Conservation (phyloP, 2,888 invertebrate genomes). For the Amblyjoppa proteus region DNA sequence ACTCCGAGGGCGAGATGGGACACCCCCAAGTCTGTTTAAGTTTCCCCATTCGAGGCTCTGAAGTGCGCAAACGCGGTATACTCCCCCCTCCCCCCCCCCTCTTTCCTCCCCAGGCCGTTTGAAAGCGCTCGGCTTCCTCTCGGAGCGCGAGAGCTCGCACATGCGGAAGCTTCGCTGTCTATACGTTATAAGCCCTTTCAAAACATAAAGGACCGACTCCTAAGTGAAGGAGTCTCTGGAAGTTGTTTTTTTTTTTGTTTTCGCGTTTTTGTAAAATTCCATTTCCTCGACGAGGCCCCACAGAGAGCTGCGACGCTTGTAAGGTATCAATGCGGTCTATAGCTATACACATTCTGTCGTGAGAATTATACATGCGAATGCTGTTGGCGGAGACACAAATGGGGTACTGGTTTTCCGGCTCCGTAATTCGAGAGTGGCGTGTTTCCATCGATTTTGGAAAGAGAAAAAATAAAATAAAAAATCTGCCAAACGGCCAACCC, state of each 20-base stretch:
- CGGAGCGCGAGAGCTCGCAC: slow-evolving; percentile 31
- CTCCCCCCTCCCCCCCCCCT: too few relatives aligned
- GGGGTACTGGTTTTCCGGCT: slow-evolving; percentile 53
- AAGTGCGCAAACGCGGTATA: slow-evolving; percentile 14
- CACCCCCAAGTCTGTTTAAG: slow-evolving; percentile 58
- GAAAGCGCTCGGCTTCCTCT: slow-evolving; percentile 44
- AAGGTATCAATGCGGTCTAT: background rate
- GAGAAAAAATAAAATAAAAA: slow-evolving; percentile 6
- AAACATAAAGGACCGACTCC: slow-evolving; percentile 29
- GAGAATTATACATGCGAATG: background rate
- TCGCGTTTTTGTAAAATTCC: slow-evolving; percentile 14
- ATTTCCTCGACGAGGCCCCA: slow-evolving; percentile 31
- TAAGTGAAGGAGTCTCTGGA: background rate
- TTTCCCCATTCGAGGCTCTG: slow-evolving; percentile 56
- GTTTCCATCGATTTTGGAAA: slow-evolving; percentile 41
- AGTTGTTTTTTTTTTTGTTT: slow-evolving; percentile 17
- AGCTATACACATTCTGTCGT: background rate
- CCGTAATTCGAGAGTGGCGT: slow-evolving; percentile 53
- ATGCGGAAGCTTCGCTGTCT: slow-evolving; percentile 34
- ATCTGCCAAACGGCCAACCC: slow-evolving; percentile 29
- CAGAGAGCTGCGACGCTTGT: background rate
- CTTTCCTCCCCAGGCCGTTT: background rate
- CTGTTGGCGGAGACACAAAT: background rate
- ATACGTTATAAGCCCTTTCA: slow-evolving; percentile 35
- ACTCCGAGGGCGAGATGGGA: background rate